Evolutionary conservation across 1,140 invertebrate species (phyloP).

Genomic region (Dysdera silvatica): DNA sequence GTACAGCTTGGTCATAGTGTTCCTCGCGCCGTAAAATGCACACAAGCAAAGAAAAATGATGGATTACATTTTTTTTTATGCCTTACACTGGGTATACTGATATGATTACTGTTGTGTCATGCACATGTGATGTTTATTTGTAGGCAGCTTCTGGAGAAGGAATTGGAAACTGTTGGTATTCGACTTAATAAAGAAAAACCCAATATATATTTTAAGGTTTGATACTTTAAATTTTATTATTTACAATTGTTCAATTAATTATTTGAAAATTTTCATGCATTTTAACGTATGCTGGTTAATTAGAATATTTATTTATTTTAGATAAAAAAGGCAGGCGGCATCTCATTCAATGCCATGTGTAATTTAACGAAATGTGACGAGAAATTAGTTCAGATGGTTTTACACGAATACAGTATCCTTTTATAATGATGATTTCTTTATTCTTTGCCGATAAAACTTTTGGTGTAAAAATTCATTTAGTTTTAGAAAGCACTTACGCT

Average conservation of each 20-base stretch:
- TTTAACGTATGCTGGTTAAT: too few relatives aligned
- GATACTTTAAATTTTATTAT: not conserved
- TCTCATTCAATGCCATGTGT: constrained; percentile 97
- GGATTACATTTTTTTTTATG: too few relatives aligned
- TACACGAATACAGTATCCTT: constrained; percentile 83
- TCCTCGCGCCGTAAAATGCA: too few relatives aligned
- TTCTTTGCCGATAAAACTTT: too few relatives aligned
- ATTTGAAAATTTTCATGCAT: not conserved
- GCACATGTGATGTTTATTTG: constrained; percentile 2
- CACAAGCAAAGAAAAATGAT: too few relatives aligned
- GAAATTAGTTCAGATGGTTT: constrained; percentile 95
- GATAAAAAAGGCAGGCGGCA: constrained; percentile 93
- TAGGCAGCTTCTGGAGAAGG: constrained; percentile 72
- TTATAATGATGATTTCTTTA: too few relatives aligned
- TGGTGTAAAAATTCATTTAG: too few relatives aligned
- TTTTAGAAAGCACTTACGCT: too few relatives aligned
- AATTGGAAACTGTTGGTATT: constrained; percentile 94
- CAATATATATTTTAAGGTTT: constrained; percentile 95
- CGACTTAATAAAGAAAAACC: constrained; percentile 87
- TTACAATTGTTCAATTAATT: not conserved
- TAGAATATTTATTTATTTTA: constrained; percentile 42
- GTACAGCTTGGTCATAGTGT: too few relatives aligned
- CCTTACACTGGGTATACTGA: too few relatives aligned
- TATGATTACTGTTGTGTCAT: not conserved
- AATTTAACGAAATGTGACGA: constrained; percentile 88